Evolutionary conservation across 1,140 invertebrate genomes (phyloP), one percentile per base, ranked within the genome.

Genomic region (Atta colombica): DNA sequence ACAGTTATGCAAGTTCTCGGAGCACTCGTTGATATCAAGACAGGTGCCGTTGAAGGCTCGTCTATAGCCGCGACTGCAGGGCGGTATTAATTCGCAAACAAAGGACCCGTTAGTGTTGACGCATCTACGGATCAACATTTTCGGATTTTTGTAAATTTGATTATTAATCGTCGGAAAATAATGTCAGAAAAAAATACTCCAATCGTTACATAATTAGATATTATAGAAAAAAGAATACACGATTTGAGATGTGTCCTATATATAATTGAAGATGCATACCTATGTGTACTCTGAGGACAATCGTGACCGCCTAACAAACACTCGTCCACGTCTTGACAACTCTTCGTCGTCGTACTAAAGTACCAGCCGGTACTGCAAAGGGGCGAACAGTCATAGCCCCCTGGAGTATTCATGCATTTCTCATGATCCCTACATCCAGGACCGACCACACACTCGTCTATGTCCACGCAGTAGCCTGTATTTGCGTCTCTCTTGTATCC

Each of bases 281-380:
- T 87, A 35, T 91, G 90, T 16, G 82, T 89, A 5, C n/a, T 78
- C 61, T 94, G 89, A 14, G 88, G 86, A 82, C 94, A 94, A 75
- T 93, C 87, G 82, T 94, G 94, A 6, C 91, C 92, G 16, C 94
- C 94, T 12, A 94, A 78, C 18, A 93, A 89, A 69, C 99, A 99
- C 94, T 99, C 99, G 92, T 99, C 97, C 14, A 99, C 98, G 93
- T 99, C 99, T 80, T 97, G 96, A 94, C 98, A 99, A 69, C 96
- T 96, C 90, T 97, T 96, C 80, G 96, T 96, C 21, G 93, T 71
- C 72, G 96, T 92, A 31, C 95, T 95, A 91, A 93, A 94, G 31
- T 89, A 93, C 94, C 94, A 94, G 18, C 94, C 94, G 2, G 78
- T 49, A 3, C 77, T 97, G 96, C 7, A 98, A 96, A 10, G 93